Base-by-base conservation (phyloP, 1,140 invertebrate species). In the Aphaenogaster floridana region DNA sequence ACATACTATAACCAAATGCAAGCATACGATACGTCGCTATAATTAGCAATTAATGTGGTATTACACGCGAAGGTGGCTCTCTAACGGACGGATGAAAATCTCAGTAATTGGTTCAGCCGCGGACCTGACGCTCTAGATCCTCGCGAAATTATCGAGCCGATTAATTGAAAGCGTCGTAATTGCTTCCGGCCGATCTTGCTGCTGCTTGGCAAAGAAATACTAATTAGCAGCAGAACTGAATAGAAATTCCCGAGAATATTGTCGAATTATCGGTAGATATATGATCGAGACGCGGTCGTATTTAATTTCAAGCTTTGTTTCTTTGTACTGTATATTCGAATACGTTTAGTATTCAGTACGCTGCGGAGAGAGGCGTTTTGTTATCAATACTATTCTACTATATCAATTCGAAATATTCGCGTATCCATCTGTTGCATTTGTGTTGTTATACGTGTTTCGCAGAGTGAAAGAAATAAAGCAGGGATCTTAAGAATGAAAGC, bases 11-110 rank as follows among this genome's bases (percentile, higher is more conserved):
- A 57, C 11, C 9, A 48, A 78, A 39, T n/a, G 42, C 11, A 69
- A 11, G 11, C 13, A 34, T 50, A 78, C 45, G 50, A 91, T 89
- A 89, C 64, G 77, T 77, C 71, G 50, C 88, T 81, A 88, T 93
- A 90, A 93, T 93, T 93, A 93, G 84, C 89, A 93, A 94, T 94
- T 92, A 93, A 93, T 90, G 54, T 63, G 86, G 90, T 86, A 94
- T 94, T 94, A 93, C 87, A 87, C 48, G 86, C 72, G 64, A 63
- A 57, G 71, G 81, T 68, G 69, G 66, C 79, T 86, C 86, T 90
- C 87, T 71, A 48, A 72, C 59, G 15, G 66, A 39, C 63, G 69
- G 80, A 87, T 89, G 91, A 91, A 92, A 93, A 91, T 91, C 90
- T 88, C 83, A 63, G 86, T 93, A 92, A 93, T 93, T 91, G 89